Evolutionary conservation across 2,797 vertebrate genomes (phyloP).

Genomic region (Catostomus latipinnis): DNA sequence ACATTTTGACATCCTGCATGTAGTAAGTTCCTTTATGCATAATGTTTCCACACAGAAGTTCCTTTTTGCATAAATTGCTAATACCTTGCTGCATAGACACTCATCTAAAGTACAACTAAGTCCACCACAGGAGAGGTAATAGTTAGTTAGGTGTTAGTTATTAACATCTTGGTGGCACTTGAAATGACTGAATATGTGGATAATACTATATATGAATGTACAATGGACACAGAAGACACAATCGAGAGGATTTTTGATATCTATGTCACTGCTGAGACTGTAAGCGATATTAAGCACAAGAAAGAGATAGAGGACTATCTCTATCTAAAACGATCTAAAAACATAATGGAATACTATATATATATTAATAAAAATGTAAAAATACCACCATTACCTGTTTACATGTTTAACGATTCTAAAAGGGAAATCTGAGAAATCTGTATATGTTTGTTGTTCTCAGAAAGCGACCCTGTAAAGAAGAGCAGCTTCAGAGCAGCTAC

Average conservation of each 20-base stretch:
- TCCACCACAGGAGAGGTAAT: no score
- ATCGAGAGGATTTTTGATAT: constrained; percentile 23
- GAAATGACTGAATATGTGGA: constrained; percentile 2
- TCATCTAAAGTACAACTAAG: neutral
- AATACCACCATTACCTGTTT: no score
- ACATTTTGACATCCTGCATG: neutral
- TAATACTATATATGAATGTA: neutral
- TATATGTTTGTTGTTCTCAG: neutral
- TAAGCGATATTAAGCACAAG: constrained; percentile 16
- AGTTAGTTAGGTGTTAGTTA: neutral
- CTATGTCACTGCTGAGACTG: constrained; percentile 19
- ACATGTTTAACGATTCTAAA: neutral
- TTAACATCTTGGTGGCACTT: neutral
- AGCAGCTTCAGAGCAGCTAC: neutral
- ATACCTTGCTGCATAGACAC: neutral
- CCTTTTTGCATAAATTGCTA: neutral
- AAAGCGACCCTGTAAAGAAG: neutral
- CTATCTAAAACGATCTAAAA: no score
- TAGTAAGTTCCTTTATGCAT: neutral
- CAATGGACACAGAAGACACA: constrained; percentile 9
- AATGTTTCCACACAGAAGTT: neutral
- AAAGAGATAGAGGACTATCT: neutral
- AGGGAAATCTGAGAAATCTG: neutral
- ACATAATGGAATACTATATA: no score
- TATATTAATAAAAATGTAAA: neutral